Conservation (phyloP, 2,113 vertebrate genomes). For the Pelecanoides urinatrix region DNA sequence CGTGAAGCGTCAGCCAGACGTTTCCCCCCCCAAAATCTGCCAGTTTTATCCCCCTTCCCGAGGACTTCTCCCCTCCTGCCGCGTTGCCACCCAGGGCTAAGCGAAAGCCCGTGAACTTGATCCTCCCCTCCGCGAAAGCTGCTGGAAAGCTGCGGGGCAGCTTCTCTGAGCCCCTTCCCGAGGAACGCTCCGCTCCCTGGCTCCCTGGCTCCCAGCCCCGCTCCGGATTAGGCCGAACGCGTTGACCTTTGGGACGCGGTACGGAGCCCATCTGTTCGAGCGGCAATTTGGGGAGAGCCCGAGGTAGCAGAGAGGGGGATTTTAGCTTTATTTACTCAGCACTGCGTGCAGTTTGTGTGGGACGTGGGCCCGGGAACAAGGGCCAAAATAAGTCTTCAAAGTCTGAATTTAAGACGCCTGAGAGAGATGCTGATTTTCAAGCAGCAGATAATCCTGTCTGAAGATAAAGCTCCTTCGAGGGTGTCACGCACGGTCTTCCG, state of each 20-base stretch:
- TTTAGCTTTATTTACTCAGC: neutral
- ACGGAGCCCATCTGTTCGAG: neutral
- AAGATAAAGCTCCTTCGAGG: neutral
- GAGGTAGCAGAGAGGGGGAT: neutral
- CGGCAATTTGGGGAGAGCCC: neutral
- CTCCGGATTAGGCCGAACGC: neutral
- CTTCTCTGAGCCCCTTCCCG: neutral
- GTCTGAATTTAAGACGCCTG: neutral
- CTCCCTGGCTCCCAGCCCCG: neutral
- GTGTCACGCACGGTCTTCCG: neutral
- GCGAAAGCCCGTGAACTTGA: fast-evolving
- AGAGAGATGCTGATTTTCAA: neutral
- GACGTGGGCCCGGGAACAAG: fast-evolving
- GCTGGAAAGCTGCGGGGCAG: neutral
- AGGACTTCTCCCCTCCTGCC: neutral
- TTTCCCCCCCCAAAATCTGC: neutral
- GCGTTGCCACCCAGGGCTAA: neutral
- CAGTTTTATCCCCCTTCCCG: neutral
- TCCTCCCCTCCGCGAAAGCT: neutral
- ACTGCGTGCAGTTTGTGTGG: neutral
- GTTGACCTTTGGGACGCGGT: neutral
- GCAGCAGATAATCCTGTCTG: neutral
- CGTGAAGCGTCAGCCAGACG: neutral
- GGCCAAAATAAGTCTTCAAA: neutral
- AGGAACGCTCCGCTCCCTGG: neutral